Evolutionary conservation across 2,888 invertebrate species (phyloP).

Genomic region (Hedychridium roseum): DNA sequence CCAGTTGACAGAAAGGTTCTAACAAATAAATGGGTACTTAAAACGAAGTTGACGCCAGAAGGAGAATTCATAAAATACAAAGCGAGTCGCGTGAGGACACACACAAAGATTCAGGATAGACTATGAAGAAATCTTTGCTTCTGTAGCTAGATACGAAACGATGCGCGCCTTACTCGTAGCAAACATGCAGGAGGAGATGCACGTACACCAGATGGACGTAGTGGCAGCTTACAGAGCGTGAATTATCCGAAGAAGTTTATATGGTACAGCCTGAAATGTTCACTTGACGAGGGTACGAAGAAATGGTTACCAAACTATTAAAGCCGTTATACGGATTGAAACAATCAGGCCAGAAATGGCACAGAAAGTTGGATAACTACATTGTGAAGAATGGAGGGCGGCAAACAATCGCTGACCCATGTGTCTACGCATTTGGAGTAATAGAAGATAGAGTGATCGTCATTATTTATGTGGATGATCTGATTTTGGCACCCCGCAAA

Average conservation of each 20-base stretch:
- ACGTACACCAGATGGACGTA: constrained; percentile 33
- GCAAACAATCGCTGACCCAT: constrained; percentile 21
- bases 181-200: constrained; percentile 20
- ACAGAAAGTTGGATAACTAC: constrained; percentile 18
- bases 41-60: constrained; percentile 12
- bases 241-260: constrained; percentile 24
- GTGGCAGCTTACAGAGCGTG: constrained; percentile 30
- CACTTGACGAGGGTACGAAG: constrained; percentile 5
- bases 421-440: constrained; percentile 13
- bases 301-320: constrained; percentile 25
- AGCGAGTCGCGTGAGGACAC: constrained; percentile 24
- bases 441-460: not conserved
- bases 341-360: constrained; percentile 30
- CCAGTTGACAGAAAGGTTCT: constrained; percentile 18
- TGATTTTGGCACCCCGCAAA: too few relatives aligned
- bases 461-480: not conserved
- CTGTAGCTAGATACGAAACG: constrained; percentile 23
- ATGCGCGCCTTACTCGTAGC: constrained; percentile 21
- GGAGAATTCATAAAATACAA: constrained; percentile 18
- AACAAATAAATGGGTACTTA: constrained; percentile 23
- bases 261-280: constrained; percentile 32
- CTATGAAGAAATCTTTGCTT: constrained; percentile 24
- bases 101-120: constrained; percentile 20
- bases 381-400: constrained; percentile 4
- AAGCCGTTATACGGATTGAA: constrained; percentile 32